Base-by-base conservation (phyloP, 2,113 vertebrate species). In the Toxotes chatareus region DNA sequence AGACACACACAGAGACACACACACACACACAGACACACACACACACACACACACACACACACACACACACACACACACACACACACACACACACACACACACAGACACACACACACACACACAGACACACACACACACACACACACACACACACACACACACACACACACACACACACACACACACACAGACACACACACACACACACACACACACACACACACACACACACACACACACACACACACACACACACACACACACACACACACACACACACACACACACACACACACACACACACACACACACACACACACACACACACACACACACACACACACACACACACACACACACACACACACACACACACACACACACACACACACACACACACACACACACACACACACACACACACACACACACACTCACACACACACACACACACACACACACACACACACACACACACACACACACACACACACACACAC, bases 1-100 rank as follows among this genome's bases (percentile, higher is more conserved):
- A 14, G n/a, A 40, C 69, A 56, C 73, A 69, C 49, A 38, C 64
- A 63, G 51, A 53, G 49, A 66, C 70, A n/a, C 42, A n/a, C 59
- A 53, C 57, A 66, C 70, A 17, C 42, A n/a, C 34, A 57, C 49
- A 70, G 8, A 23, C 42, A 40, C 19, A 61, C 32, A 55, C 17
- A 31, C 21, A 51, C 64, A 27, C 53, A 76, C 49, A 56, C 42
- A 60, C 44, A 56, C 42, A 6, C 0, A 63, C 27, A 27, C 31
- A 44, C 27, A 46, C 27, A 53, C 36, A 17, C 14, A 27, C 17
- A 13, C 27, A 19, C 27, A 49, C 69, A 44, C 36, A 27, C 67
- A 56, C 21, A 42, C 1, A 27, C 27, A 27, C 27, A 1, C 27
- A 27, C 27, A 27, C 1, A 27, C 27, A 27, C 27, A 1, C 27